These are phyloP conservation scores for Trissolcus japonicus DNA, from an alignment of 2,888 invertebrate species.

Conservation along the genomic window DNA sequence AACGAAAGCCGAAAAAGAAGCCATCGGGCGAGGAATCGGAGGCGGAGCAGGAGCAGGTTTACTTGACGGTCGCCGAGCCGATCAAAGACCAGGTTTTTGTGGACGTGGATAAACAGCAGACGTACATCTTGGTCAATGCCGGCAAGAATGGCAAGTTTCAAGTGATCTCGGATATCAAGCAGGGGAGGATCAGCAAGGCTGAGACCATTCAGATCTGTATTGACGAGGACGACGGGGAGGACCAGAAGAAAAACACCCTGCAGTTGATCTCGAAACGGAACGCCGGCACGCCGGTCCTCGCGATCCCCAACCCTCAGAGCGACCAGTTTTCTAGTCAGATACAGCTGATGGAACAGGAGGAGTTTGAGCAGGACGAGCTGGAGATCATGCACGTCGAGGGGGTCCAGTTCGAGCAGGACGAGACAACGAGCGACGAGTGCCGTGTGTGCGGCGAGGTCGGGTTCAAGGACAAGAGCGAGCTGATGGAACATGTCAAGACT, in stretches of 20 bases:
- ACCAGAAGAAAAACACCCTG: slow-evolving; percentile 62
- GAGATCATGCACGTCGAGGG: slow-evolving; percentile 49
- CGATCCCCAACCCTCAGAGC: slow-evolving; percentile 69
- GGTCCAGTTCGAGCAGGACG: slow-evolving; percentile 61
- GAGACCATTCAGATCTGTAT: slow-evolving; percentile 61
- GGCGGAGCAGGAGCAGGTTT: slow-evolving; percentile 56
- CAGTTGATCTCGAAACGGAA: slow-evolving; percentile 71
- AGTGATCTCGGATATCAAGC: slow-evolving; percentile 32
- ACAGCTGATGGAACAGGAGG: slow-evolving; percentile 45
- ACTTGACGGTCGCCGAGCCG: slow-evolving; percentile 22
- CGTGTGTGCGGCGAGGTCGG: slow-evolving; percentile 73
- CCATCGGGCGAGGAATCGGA: slow-evolving; percentile 57
- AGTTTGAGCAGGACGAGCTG: slow-evolving; percentile 36
- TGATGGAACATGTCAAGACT: slow-evolving; percentile 74
- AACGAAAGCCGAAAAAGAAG: slow-evolving; percentile 55
- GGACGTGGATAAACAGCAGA: slow-evolving; percentile 32
- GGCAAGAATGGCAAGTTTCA: slow-evolving; percentile 42
- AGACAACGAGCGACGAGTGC: slow-evolving; percentile 65
- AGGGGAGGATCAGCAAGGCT: slow-evolving; percentile 27
- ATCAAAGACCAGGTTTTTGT: slow-evolving; percentile 22
- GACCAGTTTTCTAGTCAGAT: slow-evolving; percentile 69
- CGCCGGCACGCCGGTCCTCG: slow-evolving; percentile 66
- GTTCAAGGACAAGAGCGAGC: slow-evolving; percentile 70
- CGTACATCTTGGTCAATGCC: slow-evolving; percentile 35
- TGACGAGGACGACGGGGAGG: slow-evolving; percentile 27